Evolutionary conservation across 2,888 invertebrate species (phyloP).

Genomic region (Melanotus villosus): DNA sequence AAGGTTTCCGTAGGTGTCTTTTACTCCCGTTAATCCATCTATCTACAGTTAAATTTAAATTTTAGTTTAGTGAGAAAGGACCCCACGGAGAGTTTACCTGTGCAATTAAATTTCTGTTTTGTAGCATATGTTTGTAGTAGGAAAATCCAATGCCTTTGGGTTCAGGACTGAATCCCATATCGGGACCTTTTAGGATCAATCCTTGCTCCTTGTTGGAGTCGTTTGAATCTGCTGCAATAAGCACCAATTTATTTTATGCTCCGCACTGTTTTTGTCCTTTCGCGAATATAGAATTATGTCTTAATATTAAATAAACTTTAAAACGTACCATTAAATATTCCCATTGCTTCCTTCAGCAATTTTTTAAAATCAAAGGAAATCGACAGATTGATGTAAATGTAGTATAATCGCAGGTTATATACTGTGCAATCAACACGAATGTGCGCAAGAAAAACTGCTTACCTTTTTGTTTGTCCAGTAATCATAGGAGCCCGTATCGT

Average conservation of each 20-base stretch:
- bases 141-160: constrained; percentile 35
- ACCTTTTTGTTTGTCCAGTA: not conserved
- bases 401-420: too few species aligned
- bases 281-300: too few species aligned
- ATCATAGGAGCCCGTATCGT: not conserved
- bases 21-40: constrained; percentile 24
- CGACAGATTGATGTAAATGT: too few species aligned
- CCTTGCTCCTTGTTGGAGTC: not conserved
- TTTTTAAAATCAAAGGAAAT: too few species aligned
- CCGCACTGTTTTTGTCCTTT: too few species aligned
- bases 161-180: constrained; percentile 15
- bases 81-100: constrained; percentile 14
- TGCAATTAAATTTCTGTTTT: constrained; percentile 20
- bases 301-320: too few species aligned
- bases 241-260: too few species aligned
- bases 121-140: constrained; percentile 16
- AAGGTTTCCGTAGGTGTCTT: constrained; percentile 64
- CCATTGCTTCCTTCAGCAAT: too few species aligned
- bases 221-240: too few species aligned
- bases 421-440: not conserved
- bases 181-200: constrained; percentile 14
- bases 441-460: not conserved
- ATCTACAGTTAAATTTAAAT: constrained; percentile 7
- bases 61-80: not conserved
- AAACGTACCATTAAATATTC: too few species aligned